These are phyloP conservation scores for Athalia circularis DNA, from an alignment of 2,888 invertebrate genomes.

Conservation along the genomic window DNA sequence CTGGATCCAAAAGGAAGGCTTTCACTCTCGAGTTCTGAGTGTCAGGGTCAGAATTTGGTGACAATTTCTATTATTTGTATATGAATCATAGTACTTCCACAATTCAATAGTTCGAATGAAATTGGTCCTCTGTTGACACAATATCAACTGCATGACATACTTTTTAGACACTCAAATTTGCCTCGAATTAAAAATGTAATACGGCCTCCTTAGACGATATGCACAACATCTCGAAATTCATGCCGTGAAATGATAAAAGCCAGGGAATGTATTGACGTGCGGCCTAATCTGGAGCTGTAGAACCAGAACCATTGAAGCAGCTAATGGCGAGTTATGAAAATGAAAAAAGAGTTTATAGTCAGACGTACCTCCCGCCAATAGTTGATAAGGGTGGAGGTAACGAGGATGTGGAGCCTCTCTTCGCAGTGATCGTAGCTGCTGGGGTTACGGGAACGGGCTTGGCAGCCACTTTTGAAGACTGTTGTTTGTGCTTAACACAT, in stretches of 20 bases:
- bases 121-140: no score
- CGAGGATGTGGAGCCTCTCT: slow-evolving; percentile 69
- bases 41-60: not conserved
- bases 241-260: slow-evolving; percentile 38
- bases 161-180: not conserved
- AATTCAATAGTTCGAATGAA: no score
- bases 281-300: slow-evolving; percentile 43
- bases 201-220: not conserved
- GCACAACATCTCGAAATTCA: slow-evolving; percentile 43
- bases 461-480: slow-evolving; percentile 66
- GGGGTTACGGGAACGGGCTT: slow-evolving; percentile 70
- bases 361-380: slow-evolving; percentile 69
- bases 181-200: not conserved
- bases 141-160: not conserved
- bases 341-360: slow-evolving; percentile 48
- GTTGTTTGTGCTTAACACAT: slow-evolving; percentile 82
- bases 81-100: no score
- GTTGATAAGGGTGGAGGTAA: slow-evolving; percentile 66
- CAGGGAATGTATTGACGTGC: slow-evolving; percentile 41
- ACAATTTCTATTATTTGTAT: no score
- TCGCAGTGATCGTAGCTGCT: slow-evolving; percentile 62
- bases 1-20: not conserved
- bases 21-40: not conserved
- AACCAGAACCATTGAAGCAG: slow-evolving; percentile 42
- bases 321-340: slow-evolving; percentile 36